Evolutionary conservation across 2,888 invertebrate species (phyloP).

Genomic region (Spicauda simplicius): DNA sequence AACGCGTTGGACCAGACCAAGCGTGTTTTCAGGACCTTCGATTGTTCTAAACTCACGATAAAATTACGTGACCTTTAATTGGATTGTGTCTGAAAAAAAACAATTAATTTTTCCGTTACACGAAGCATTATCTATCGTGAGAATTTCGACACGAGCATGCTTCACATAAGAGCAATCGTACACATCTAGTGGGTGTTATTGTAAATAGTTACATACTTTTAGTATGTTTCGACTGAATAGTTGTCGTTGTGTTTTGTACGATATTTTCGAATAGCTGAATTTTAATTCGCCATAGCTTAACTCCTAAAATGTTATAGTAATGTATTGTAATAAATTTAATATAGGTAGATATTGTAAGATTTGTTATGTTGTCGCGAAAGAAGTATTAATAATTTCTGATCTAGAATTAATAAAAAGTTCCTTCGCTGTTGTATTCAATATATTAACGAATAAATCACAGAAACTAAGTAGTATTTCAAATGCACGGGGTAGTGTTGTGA

Average conservation of each 20-base stretch:
- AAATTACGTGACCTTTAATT: not conserved
- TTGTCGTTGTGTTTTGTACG: slow-evolving; percentile 40
- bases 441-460: not conserved
- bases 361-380: slow-evolving; percentile 12
- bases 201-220: slow-evolving; percentile 23
- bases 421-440: slow-evolving; percentile 24
- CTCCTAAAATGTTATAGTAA: slow-evolving; percentile 17
- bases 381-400: slow-evolving; percentile 12
- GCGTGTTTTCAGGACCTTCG: no score
- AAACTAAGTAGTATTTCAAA: not conserved
- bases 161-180: not conserved
- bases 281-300: slow-evolving; percentile 27
- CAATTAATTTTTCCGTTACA: no score
- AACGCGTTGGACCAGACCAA: not conserved
- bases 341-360: slow-evolving; percentile 17
- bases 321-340: slow-evolving; percentile 24
- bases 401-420: slow-evolving; percentile 30
- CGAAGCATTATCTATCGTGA: no score
- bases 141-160: not conserved
- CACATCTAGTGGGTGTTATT: not conserved
- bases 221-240: slow-evolving; percentile 43
- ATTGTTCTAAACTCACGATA: not conserved
- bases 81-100: not conserved
- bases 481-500: not conserved
- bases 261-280: slow-evolving; percentile 23